Percentiles rank a stretch among this genome's conserved stretches.
Conservation (phyloP, 2,888 invertebrate genomes). For the Argynnis bischoffii region DNA sequence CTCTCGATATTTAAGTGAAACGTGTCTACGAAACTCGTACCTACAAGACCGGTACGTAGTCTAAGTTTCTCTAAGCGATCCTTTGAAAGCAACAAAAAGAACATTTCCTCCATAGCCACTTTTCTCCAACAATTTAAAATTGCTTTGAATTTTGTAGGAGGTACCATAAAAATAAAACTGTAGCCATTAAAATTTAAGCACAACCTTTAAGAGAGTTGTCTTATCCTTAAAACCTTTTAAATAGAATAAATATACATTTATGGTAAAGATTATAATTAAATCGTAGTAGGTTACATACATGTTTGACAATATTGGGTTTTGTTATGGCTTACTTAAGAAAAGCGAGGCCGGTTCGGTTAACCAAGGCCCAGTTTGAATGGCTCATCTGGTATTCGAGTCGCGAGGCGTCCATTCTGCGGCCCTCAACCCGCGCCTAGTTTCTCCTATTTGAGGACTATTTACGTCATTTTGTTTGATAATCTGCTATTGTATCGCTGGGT, state of each 20-base stretch:
- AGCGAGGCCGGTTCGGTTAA: constrained; percentile 34
- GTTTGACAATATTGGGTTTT: constrained; percentile 32
- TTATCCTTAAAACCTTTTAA: background rate
- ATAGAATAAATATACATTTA: no score
- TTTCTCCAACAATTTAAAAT: constrained; percentile 42
- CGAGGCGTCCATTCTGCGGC: constrained; percentile 70
- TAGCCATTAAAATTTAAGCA: constrained; percentile 24
- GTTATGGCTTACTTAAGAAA: constrained; percentile 38
- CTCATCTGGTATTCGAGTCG: constrained; percentile 78
- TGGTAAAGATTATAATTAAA: background rate
- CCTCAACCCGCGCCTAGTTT: constrained; percentile 76
- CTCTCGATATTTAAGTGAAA: constrained; percentile 40
- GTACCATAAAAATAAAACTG: constrained; percentile 29
- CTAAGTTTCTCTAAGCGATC: constrained; percentile 44
- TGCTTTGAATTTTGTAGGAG: constrained; percentile 37
- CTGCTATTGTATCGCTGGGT: constrained; percentile 77
- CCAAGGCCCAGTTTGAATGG: constrained; percentile 36
- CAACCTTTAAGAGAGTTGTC: constrained; percentile 14
- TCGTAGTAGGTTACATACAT: constrained; percentile 19
- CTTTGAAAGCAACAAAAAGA: constrained; percentile 42
- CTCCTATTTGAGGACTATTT: constrained; percentile 75
- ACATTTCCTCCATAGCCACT: constrained; percentile 42
- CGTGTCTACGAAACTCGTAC: constrained; percentile 41
- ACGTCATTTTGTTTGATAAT: constrained; percentile 81
- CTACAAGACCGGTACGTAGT: constrained; percentile 40